Evolutionary conservation across 2,797 vertebrate species (phyloP).

Genomic region (Pampus argenteus): DNA sequence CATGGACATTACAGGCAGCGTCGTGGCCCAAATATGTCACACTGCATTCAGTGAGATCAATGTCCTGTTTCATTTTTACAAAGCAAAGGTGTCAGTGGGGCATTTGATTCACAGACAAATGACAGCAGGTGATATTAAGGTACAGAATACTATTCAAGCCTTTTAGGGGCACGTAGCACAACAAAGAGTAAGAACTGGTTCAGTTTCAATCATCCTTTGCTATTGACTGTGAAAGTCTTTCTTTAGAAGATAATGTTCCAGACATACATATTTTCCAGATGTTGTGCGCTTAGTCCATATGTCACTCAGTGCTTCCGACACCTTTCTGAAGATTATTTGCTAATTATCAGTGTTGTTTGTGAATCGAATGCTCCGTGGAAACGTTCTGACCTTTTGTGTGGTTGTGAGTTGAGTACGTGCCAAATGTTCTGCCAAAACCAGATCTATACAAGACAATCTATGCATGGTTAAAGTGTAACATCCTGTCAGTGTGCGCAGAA

Average conservation of each 20-base stretch:
- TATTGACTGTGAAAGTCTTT: neutral
- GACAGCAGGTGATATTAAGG: neutral
- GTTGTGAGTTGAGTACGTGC: constrained; percentile 43
- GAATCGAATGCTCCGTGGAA: constrained; percentile 23
- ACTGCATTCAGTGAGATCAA: constrained; percentile 22
- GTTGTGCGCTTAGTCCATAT: neutral
- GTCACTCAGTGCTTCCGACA: neutral
- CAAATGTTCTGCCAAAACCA: constrained; percentile 45
- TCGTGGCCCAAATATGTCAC: neutral
- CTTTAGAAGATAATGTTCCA: neutral
- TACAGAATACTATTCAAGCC: neutral
- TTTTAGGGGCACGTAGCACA: constrained; percentile 15
- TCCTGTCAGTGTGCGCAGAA: constrained; percentile 13
- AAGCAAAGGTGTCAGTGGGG: neutral
- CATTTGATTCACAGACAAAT: constrained; percentile 14
- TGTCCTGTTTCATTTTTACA: neutral
- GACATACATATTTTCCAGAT: neutral
- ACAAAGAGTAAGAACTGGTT: constrained; percentile 1
- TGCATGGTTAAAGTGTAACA: constrained; percentile 56
- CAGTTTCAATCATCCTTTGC: neutral
- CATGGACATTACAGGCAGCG: constrained; percentile 10
- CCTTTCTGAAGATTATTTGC: neutral
- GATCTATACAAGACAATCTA: constrained; percentile 23
- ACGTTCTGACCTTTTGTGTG: neutral
- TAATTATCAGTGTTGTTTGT: constrained; percentile 9